phyloP scores from a whole-genome alignment of 2,888 invertebrate species.

The Chelonus formosanus region DNA sequence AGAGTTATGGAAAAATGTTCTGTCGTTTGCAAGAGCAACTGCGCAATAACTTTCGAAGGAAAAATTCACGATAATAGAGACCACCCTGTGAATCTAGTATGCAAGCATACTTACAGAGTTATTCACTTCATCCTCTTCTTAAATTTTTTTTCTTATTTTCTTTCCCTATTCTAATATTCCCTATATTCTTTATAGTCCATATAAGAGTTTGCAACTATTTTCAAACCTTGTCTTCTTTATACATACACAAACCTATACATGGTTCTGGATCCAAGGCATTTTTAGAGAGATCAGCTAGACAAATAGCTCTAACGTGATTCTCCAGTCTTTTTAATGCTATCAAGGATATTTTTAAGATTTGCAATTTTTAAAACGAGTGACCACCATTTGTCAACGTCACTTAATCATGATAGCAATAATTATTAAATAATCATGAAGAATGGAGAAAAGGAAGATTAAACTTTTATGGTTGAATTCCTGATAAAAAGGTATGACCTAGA shows the following conservation, averaged over 20 bases:
- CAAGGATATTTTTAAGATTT: constrained; percentile 36
- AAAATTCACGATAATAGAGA: constrained; percentile 57
- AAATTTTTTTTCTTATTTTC: constrained; percentile 18
- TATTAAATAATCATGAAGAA: no score
- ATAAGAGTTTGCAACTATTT: constrained; percentile 23
- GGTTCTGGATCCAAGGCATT: constrained; percentile 27
- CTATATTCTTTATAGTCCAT: constrained; percentile 12
- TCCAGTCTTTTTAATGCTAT: constrained; percentile 51
- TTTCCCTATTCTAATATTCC: constrained; percentile 1
- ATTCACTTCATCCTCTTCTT: constrained; percentile 25
- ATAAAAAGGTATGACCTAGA: no score
- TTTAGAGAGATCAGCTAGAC: constrained; percentile 54
- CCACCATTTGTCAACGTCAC: no score
- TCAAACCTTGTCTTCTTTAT: constrained; percentile 16
- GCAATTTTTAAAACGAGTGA: constrained; percentile 20
- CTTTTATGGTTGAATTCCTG: no score
- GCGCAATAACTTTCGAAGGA: constrained; percentile 54
- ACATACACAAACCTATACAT: constrained; percentile 6
- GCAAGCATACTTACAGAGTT: constrained; percentile 43
- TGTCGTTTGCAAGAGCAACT: constrained; percentile 42
- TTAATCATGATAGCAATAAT: no score
- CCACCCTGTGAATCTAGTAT: constrained; percentile 49
- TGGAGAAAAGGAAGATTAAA: no score
- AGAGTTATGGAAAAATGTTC: constrained; percentile 49
- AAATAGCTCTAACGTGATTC: constrained; percentile 57